Percentiles rank a stretch among this genome's conserved stretches.
These are phyloP conservation scores for Emydura subglobosa DNA, from an alignment of 2,113 vertebrate species.

Conservation along the genomic window DNA sequence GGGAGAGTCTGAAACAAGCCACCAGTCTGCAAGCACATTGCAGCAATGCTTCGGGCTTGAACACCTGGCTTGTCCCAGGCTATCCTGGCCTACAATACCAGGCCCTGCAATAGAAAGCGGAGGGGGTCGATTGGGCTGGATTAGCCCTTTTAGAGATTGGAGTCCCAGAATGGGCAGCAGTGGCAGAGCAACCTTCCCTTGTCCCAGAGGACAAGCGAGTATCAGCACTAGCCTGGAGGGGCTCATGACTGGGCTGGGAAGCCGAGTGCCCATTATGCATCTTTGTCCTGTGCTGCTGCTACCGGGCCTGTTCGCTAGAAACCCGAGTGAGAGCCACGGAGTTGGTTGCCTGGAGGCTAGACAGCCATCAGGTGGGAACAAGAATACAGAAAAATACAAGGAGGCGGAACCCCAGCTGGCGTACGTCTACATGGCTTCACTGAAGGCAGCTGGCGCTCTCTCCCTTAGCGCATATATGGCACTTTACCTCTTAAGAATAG, in stretches of 20 bases:
- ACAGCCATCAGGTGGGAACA: not conserved
- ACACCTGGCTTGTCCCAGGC: not conserved
- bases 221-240: not conserved
- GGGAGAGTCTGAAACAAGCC: not conserved
- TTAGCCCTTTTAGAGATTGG: not conserved
- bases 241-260: not conserved
- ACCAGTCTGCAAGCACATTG: not conserved
- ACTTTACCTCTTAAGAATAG: accelerated
- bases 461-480: accelerated
- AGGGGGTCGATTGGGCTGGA: not conserved
- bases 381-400: not conserved
- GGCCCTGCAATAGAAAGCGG: not conserved
- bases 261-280: not conserved
- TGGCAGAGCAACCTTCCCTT: not conserved
- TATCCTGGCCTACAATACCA: not conserved
- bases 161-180: not conserved
- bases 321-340: not conserved
- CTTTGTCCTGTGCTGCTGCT: too few species aligned
- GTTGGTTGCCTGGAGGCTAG: accelerated
- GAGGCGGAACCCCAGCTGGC: not conserved
- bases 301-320: not conserved
- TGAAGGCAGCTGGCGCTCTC: not conserved
- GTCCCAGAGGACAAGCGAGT: not conserved
- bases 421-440: not conserved
- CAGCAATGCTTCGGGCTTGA: not conserved